A percentile compares a stretch with the other conserved stretches of the same genome.
Evolutionary conservation across 2,888 invertebrate species (phyloP).

Genomic region (Heliothis peltigera): DNA sequence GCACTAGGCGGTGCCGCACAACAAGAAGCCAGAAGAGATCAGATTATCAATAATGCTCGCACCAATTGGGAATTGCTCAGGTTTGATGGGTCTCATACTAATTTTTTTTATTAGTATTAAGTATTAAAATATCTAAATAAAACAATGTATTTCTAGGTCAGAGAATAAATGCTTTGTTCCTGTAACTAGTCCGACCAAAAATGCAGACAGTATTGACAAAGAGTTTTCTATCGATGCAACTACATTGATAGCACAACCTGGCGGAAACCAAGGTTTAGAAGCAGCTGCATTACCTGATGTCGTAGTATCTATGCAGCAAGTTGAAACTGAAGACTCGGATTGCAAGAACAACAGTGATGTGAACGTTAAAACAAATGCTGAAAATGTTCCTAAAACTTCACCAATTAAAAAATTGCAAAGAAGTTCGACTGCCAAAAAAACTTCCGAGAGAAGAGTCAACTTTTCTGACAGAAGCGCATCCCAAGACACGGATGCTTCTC

Average conservation of each 20-base stretch:
- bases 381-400: slow-evolving; percentile 67
- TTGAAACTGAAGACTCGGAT: slow-evolving; percentile 77
- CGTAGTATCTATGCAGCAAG: slow-evolving; percentile 74
- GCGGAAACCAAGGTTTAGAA: slow-evolving; percentile 71
- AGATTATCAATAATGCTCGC: slow-evolving; percentile 95
- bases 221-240: slow-evolving; percentile 76
- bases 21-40: slow-evolving; percentile 92
- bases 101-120: not conserved
- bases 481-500: slow-evolving; percentile 91
- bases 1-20: slow-evolving; percentile 90
- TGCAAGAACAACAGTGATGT: slow-evolving; percentile 74
- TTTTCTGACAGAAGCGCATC: slow-evolving; percentile 90
- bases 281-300: slow-evolving; percentile 75
- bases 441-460: slow-evolving; percentile 86
- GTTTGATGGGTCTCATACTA: slow-evolving; percentile 57
- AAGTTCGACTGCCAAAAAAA: slow-evolving; percentile 84
- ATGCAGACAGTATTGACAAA: slow-evolving; percentile 72
- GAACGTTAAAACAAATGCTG: slow-evolving; percentile 67
- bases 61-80: slow-evolving; percentile 95
- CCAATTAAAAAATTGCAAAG: slow-evolving; percentile 79
- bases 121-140: not conserved
- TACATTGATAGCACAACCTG: slow-evolving; percentile 59
- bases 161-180: slow-evolving; percentile 90
- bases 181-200: slow-evolving; percentile 75
- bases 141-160: slow-evolving; percentile 82